A percentile compares a stretch with the other conserved stretches of the same genome.
Evolutionary conservation across 2,797 vertebrate species (phyloP).

Genomic region (Rhodeus uyekii): DNA sequence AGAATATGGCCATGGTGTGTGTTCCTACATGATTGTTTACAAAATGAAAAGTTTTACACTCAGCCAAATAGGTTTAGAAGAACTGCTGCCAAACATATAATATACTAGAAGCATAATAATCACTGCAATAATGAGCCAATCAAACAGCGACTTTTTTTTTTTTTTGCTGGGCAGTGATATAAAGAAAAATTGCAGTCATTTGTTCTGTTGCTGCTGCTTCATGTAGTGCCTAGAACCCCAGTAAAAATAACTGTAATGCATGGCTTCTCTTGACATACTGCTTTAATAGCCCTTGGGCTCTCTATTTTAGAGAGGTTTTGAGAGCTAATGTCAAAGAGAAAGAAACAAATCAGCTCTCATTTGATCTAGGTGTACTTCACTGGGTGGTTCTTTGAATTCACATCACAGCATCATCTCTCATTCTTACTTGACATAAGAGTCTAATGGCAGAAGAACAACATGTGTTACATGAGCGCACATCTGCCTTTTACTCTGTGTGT

Average conservation of each 20-base stretch:
- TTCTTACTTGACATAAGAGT: conserved; percentile 14
- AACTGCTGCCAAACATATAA: too few relatives aligned
- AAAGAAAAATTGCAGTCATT: too few relatives aligned
- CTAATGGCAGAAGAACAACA: conserved; percentile 21
- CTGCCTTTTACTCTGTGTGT: background rate
- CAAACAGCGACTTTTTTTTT: too few relatives aligned
- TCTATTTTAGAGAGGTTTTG: conserved; percentile 27
- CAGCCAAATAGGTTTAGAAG: too few relatives aligned
- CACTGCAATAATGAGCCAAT: too few relatives aligned
- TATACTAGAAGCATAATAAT: too few relatives aligned
- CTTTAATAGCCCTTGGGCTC: conserved; percentile 11
- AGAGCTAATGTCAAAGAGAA: conserved; percentile 15
- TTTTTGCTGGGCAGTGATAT: too few relatives aligned
- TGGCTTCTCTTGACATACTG: conserved; percentile 7
- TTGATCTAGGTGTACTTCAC: conserved; percentile 34
- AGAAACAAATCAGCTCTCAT: conserved; percentile 20
- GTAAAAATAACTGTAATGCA: conserved; percentile 7
- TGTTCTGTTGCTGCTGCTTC: background rate
- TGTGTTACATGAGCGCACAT: conserved; percentile 35
- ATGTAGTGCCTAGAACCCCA: background rate
- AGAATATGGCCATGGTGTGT: too few relatives aligned
- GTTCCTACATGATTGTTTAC: too few relatives aligned
- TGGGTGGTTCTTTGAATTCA: conserved; percentile 31
- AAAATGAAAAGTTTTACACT: too few relatives aligned
- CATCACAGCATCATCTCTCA: conserved; percentile 29